phyloP scores from a whole-genome alignment of 2,888 invertebrate species.

The Phytoseiulus persimilis region DNA sequence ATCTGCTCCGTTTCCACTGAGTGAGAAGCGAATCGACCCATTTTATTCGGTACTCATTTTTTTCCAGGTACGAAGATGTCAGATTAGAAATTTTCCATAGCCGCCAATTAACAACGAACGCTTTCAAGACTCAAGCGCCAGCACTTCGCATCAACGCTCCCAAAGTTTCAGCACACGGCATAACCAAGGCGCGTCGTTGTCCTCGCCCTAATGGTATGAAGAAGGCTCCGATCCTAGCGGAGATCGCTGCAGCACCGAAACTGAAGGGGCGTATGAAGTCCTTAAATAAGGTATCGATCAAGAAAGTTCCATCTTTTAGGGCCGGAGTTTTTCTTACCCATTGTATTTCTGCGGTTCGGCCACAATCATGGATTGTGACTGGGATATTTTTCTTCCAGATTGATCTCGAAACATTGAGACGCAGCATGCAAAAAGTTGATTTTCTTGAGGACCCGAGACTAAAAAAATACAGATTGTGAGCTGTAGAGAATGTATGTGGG shows the following conservation, averaged over 20 bases:
- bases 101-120: background rate
- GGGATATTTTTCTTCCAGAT: background rate
- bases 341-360: too few species aligned
- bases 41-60: too few species aligned
- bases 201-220: background rate
- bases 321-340: too few species aligned
- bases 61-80: background rate
- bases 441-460: background rate
- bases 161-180: too few species aligned
- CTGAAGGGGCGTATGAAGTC: too few species aligned
- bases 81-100: background rate
- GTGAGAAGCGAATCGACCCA: too few species aligned
- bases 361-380: background rate
- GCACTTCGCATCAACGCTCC: too few species aligned
- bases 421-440: background rate
- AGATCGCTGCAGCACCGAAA: too few species aligned
- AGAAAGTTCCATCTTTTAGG: background rate
- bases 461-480: background rate
- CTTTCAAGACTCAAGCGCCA: too few species aligned
- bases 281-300: background rate
- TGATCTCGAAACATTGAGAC: background rate
- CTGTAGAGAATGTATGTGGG: background rate
- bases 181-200: too few species aligned
- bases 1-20: too few species aligned
- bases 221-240: background rate